Conservation (phyloP, 2,888 invertebrate species). For the Euzetes globulus region DNA sequence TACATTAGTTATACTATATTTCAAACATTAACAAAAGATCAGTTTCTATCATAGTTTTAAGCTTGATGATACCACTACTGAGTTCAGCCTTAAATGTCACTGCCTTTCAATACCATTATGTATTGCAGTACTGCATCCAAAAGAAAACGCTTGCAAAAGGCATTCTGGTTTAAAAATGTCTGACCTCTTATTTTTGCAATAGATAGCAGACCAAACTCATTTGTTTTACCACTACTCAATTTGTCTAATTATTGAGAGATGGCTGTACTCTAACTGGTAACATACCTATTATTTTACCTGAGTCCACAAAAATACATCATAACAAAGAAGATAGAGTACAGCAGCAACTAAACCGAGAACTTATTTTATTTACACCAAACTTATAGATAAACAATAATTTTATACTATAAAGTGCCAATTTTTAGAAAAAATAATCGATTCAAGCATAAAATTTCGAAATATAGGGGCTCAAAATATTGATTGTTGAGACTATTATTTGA, state of each 20-base stretch:
- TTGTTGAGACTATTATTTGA: no score
- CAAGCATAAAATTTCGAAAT: no score
- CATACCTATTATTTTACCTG: background rate
- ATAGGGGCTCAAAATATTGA: no score
- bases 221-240: background rate
- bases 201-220: background rate
- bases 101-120: background rate
- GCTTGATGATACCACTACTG: background rate
- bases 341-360: no score
- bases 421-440: no score
- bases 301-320: no score
- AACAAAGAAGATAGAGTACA: no score
- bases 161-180: background rate
- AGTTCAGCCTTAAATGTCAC: constrained; percentile 13
- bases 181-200: background rate
- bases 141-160: background rate
- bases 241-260: background rate
- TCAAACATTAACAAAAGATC: background rate
- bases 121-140: constrained; percentile 14
- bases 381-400: no score
- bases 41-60: background rate
- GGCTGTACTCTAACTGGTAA: background rate
- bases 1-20: background rate
- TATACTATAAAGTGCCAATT: no score
- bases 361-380: no score